Evolutionary conservation across 2,113 vertebrate genomes (phyloP).

Genomic region (Formicarius rufipectus): DNA sequence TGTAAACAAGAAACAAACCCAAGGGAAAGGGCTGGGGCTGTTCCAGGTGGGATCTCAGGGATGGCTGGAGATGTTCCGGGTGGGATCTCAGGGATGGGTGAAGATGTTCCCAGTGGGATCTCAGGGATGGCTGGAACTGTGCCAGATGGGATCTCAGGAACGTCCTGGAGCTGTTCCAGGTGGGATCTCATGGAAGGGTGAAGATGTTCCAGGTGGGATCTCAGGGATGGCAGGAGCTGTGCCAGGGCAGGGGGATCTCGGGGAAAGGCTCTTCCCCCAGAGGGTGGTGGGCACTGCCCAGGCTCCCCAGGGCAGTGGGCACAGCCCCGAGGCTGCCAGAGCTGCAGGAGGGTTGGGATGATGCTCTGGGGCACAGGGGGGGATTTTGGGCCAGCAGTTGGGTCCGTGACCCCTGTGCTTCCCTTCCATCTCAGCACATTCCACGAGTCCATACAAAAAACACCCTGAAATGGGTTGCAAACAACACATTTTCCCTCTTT

Average conservation of each 20-base stretch:
- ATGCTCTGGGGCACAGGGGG: accelerated
- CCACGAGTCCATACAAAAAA: background rate
- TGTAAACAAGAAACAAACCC: background rate
- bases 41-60: background rate
- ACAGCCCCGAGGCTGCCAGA: background rate
- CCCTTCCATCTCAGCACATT: background rate
- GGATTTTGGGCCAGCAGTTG: background rate
- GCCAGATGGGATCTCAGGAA: too few species aligned
- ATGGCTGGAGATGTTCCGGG: too few species aligned
- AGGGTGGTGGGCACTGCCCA: background rate
- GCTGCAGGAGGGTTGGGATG: accelerated
- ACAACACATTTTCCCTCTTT: background rate
- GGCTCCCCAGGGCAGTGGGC: background rate
- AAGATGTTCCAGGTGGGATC: too few species aligned
- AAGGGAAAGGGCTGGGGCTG: background rate
- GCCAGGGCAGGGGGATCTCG: background rate
- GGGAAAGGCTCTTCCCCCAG: background rate
- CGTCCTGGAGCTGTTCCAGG: too few species aligned
- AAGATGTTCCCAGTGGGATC: too few species aligned
- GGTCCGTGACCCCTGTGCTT: background rate
- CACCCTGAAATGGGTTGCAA: background rate
- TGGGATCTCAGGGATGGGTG: too few species aligned
- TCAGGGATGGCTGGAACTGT: too few species aligned
- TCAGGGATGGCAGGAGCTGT: too few species aligned
- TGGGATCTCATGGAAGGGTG: too few species aligned